Conservation (phyloP, 2,797 vertebrate species). For the Pseudomugil gertrudae region DNA sequence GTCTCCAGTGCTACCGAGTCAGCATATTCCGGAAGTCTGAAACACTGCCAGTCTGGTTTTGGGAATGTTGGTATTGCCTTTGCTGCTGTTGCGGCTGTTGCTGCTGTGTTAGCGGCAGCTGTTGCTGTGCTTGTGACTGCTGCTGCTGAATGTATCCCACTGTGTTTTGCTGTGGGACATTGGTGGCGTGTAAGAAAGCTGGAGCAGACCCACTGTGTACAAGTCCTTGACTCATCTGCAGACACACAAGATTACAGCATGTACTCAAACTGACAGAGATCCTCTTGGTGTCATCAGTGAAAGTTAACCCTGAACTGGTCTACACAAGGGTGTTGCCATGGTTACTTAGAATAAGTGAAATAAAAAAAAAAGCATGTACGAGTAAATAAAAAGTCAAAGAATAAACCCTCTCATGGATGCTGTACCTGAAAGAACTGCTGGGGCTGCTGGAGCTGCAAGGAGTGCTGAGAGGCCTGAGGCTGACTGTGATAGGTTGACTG, state of each 20-base stretch:
- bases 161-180: constrained; percentile 76
- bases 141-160: constrained; percentile 83
- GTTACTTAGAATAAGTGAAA: too few species aligned
- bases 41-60: constrained; percentile 81
- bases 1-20: constrained; percentile 75
- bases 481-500: constrained; percentile 76
- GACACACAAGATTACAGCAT: constrained; percentile 17
- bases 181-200: constrained; percentile 80
- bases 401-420: background rate
- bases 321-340: too few species aligned
- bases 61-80: constrained; percentile 83
- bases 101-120: constrained; percentile 67
- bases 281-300: too few species aligned
- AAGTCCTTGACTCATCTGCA: constrained; percentile 84
- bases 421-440: constrained; percentile 87
- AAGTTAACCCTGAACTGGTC: too few species aligned
- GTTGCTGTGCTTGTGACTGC: constrained; percentile 81
- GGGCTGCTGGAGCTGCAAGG: constrained; percentile 81
- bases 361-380: background rate
- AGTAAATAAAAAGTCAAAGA: background rate
- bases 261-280: background rate
- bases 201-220: constrained; percentile 73
- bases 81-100: constrained; percentile 77
- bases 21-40: constrained; percentile 87
- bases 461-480: constrained; percentile 75